Conservation (phyloP, 2,888 invertebrate genomes). For the Spisula solida region DNA sequence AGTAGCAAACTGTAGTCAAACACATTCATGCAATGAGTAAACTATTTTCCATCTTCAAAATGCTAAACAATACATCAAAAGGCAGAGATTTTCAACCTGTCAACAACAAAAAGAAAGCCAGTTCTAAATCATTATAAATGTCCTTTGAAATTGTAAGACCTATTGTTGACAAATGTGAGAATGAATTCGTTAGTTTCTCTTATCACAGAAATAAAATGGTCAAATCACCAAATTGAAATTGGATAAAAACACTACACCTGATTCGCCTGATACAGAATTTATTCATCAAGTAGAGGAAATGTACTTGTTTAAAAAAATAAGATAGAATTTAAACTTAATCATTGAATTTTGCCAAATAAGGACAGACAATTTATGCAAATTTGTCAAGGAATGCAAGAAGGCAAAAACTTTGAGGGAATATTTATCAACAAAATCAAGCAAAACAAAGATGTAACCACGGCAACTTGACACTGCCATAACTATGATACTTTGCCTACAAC, state of each 20-base stretch:
- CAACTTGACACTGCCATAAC: slow-evolving; percentile 11
- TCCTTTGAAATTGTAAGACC: slow-evolving; percentile 39
- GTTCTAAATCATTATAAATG: slow-evolving; percentile 28
- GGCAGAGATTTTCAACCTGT: slow-evolving; percentile 11
- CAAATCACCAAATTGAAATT: slow-evolving; percentile 26
- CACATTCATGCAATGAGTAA: neutral
- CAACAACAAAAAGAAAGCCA: slow-evolving; percentile 16
- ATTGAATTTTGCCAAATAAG: slow-evolving; percentile 17
- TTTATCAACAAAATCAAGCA: slow-evolving; percentile 46
- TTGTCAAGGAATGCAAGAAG: neutral
- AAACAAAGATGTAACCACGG: slow-evolving; percentile 29
- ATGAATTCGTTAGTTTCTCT: slow-evolving; percentile 52
- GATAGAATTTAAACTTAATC: slow-evolving; percentile 17
- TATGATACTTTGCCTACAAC: slow-evolving; percentile 19
- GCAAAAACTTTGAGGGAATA: slow-evolving; percentile 25
- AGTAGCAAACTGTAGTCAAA: neutral
- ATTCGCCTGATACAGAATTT: neutral
- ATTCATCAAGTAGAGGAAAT: neutral
- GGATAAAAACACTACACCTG: slow-evolving; percentile 17
- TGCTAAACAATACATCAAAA: slow-evolving; percentile 34
- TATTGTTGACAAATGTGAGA: slow-evolving; percentile 35
- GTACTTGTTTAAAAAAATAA: slow-evolving; percentile 8
- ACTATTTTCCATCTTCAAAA: slow-evolving; percentile 33
- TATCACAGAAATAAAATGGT: slow-evolving; percentile 30
- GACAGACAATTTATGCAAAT: slow-evolving; percentile 31